Conservation (phyloP, 2,113 vertebrate genomes). For the Lagopus leucura region DNA sequence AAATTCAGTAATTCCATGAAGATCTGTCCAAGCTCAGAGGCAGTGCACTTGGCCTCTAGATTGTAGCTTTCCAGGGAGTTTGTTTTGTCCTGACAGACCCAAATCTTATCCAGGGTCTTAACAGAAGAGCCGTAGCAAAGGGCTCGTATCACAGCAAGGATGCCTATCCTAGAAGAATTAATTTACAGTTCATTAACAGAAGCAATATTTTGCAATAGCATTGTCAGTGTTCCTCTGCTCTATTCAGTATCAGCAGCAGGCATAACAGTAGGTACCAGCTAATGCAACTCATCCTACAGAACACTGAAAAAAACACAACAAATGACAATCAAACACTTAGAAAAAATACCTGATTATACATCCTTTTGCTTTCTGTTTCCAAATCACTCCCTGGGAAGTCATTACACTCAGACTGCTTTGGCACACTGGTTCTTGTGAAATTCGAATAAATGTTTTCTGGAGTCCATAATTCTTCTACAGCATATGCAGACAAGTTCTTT, state of each 20-base stretch:
- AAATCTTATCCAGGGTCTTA: background rate
- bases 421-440: background rate
- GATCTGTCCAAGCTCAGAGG: background rate
- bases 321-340: background rate
- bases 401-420: background rate
- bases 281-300: background rate
- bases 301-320: background rate
- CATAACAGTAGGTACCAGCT: background rate
- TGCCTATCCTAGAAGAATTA: background rate
- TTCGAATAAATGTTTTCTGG: constrained; percentile 34
- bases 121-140: background rate
- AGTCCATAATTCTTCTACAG: constrained; percentile 70
- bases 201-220: background rate
- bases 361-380: constrained; percentile 68
- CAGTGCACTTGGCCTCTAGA: background rate
- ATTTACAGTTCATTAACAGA: background rate
- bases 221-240: background rate
- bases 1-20: background rate
- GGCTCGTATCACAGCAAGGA: background rate
- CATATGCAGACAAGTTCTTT: constrained; percentile 41
- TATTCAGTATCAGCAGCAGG: background rate
- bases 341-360: constrained; percentile 72
- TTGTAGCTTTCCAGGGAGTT: background rate
- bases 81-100: background rate
- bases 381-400: background rate